Evolutionary conservation across 1,140 invertebrate genomes (phyloP).

Genomic region (Dysdera silvatica): DNA sequence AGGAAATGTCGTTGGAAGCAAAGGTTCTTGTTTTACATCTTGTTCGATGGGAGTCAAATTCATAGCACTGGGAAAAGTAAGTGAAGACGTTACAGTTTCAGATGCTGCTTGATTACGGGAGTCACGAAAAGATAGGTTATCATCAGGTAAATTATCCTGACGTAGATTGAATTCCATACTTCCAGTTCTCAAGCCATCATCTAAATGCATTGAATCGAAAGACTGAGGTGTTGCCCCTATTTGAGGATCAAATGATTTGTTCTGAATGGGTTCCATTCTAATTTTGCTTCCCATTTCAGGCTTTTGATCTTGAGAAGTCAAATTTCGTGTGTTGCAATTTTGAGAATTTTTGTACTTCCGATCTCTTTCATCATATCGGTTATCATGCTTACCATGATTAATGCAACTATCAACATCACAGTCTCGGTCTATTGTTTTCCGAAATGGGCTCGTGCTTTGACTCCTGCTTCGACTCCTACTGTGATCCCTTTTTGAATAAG

Average conservation of each 20-base stretch:
- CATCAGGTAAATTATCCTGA: too few relatives aligned
- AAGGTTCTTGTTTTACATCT: too few relatives aligned
- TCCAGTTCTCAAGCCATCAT: too few relatives aligned
- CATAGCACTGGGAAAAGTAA: too few relatives aligned
- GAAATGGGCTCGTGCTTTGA: conserved; percentile 10
- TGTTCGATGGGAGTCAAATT: too few relatives aligned
- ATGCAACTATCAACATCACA: conserved; percentile 30
- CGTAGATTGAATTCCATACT: too few relatives aligned
- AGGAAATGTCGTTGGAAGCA: too few relatives aligned
- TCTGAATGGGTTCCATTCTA: background rate
- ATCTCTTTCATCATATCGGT: conserved; percentile 5
- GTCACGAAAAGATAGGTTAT: too few relatives aligned
- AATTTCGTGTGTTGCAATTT: background rate
- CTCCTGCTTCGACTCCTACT: conserved; percentile 29
- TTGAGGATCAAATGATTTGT: background rate
- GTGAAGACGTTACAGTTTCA: too few relatives aligned
- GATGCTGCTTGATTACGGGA: too few relatives aligned
- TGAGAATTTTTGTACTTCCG: conserved; percentile 1
- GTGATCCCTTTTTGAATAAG: conserved; percentile 29
- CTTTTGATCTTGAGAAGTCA: background rate
- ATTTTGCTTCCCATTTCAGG: background rate
- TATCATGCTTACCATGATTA: conserved; percentile 14
- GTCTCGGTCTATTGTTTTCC: conserved; percentile 16
- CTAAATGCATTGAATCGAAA: background rate
- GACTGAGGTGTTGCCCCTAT: background rate